Percentiles rank a stretch among this genome's conserved stretches.
phyloP scores from a whole-genome alignment of 2,113 vertebrate species.

The Beaufortia kweichowensis region DNA sequence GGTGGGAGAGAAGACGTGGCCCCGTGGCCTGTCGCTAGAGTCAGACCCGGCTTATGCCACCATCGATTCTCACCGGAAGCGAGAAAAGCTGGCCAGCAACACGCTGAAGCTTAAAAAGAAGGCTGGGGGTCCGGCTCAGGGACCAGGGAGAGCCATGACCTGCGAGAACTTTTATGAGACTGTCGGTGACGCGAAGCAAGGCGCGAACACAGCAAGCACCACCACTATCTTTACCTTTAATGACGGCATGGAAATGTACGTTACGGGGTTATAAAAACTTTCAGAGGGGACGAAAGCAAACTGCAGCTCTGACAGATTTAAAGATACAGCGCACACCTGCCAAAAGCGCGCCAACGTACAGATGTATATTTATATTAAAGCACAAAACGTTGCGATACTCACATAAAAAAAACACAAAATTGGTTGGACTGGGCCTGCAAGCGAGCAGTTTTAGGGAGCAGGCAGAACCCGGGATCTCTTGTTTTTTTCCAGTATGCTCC shows the following conservation, averaged over 20 bases:
- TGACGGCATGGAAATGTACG: slow-evolving; percentile 82
- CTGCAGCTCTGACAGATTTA: neutral
- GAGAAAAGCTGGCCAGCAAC: slow-evolving; percentile 64
- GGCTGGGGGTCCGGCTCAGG: slow-evolving; percentile 36
- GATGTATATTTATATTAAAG: slow-evolving; percentile 2
- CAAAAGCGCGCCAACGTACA: slow-evolving; percentile 8
- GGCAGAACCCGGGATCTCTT: neutral
- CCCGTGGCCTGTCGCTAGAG: slow-evolving; percentile 58
- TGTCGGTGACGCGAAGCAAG: slow-evolving; percentile 75
- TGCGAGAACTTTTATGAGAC: slow-evolving; percentile 78
- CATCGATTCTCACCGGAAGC: slow-evolving; percentile 71
- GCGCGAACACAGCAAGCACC: slow-evolving; percentile 68
- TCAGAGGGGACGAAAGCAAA: neutral
- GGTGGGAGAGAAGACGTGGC: slow-evolving; percentile 70
- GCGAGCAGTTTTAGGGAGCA: neutral
- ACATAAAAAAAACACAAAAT: neutral
- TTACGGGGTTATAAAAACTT: slow-evolving; percentile 73
- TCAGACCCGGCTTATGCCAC: slow-evolving; percentile 71
- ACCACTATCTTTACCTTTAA: slow-evolving; percentile 81
- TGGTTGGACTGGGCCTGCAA: neutral
- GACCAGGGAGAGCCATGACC: slow-evolving; percentile 62
- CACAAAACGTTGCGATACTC: neutral
- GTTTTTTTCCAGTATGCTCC: neutral
- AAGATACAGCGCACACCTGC: slow-evolving; percentile 30
- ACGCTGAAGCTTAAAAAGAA: slow-evolving; percentile 72